Conservation (phyloP, 1,140 invertebrate species). For the Subanguina moxae region DNA sequence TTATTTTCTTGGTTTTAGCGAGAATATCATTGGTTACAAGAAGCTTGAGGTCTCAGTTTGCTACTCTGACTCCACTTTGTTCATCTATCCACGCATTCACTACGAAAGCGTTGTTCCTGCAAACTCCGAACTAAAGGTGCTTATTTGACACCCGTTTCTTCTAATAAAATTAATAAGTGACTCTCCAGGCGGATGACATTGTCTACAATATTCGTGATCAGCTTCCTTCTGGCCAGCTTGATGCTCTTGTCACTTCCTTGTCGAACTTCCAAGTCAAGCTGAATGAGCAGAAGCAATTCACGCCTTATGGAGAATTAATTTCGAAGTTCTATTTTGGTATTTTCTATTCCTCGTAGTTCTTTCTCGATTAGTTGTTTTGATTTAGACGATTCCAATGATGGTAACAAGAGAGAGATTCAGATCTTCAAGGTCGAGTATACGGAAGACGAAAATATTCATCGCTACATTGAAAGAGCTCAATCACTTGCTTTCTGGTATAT, state of each 20-base stretch:
- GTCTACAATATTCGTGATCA: constrained; percentile 24
- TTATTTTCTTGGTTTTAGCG: constrained; percentile 25
- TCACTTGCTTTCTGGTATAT: constrained; percentile 90
- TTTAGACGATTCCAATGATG: constrained; percentile 1
- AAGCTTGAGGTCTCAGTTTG: constrained; percentile 27
- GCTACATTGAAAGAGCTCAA: constrained; percentile 78
- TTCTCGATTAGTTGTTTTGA: not conserved
- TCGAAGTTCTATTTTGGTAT: constrained; percentile 29
- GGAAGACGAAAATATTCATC: constrained; percentile 60
- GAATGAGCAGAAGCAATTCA: constrained; percentile 25
- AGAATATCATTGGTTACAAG: constrained; percentile 47
- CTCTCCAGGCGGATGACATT: constrained; percentile 36
- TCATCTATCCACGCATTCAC: constrained; percentile 23
- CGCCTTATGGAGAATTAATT: constrained; percentile 33
- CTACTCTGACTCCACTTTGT: constrained; percentile 41
- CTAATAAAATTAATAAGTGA: not conserved
- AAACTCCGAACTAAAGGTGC: constrained; percentile 12
- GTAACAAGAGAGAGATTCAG: constrained; percentile 15
- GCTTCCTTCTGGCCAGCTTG: constrained; percentile 33
- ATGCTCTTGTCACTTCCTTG: constrained; percentile 24
- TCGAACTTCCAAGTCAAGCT: constrained; percentile 29
- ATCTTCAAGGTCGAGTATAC: constrained; percentile 30
- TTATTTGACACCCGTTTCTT: constrained; percentile 1
- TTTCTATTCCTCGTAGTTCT: not conserved
- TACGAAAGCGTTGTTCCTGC: constrained; percentile 13